Conservation (phyloP, 2,888 invertebrate genomes). For the Thera britannica region DNA sequence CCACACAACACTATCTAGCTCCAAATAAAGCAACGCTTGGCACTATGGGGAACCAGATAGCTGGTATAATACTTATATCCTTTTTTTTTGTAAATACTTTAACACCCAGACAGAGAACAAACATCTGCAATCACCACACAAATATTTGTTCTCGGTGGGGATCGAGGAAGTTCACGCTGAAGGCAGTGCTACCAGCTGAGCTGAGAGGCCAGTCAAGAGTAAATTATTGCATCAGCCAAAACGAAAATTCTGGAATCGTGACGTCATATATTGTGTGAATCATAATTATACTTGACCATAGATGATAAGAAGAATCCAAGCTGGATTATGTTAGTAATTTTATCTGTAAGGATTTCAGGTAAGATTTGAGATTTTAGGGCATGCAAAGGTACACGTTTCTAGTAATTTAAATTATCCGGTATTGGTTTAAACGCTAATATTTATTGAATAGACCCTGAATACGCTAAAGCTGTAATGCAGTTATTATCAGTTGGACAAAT, state of each 20-base stretch:
- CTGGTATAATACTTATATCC: no score
- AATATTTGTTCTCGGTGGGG: no score
- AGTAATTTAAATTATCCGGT: background rate
- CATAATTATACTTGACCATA: background rate
- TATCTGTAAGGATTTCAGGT: background rate
- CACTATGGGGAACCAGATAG: no score
- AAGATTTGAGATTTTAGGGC: background rate
- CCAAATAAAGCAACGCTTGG: no score
- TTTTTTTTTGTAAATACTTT: no score
- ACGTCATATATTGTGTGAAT: background rate
- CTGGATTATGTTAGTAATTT: background rate
- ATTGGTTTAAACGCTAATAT: background rate
- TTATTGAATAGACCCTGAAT: slow-evolving; percentile 4
- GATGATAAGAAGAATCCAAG: background rate
- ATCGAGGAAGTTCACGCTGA: no score
- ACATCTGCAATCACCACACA: no score
- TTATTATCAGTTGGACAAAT: slow-evolving; percentile 38
- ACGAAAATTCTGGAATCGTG: background rate
- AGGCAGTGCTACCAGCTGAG: no score
- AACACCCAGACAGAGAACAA: no score
- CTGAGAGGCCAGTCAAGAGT: no score
- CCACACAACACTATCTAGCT: no score
- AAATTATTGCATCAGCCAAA: no score
- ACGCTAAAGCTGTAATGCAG: background rate
- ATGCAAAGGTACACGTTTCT: background rate